Conservation (phyloP, 2,797 vertebrate species). For the Molossus molossus region DNA sequence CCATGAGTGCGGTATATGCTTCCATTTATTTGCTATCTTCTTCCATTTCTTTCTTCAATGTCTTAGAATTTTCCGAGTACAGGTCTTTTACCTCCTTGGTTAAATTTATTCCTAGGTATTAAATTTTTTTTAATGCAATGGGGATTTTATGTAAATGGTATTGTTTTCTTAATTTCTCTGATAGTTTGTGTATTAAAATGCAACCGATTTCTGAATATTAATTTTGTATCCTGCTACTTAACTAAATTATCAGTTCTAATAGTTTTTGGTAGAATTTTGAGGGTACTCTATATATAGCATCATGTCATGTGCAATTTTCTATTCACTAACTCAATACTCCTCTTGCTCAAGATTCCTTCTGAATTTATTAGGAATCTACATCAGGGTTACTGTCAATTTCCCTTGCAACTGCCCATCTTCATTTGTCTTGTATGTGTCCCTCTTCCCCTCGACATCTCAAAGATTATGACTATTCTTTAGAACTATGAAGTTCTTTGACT, state of each 20-base stretch:
- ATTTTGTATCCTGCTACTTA: not conserved
- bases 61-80: not conserved
- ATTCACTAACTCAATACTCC: not conserved
- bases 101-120: not conserved
- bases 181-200: not conserved
- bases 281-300: not conserved
- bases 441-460: not conserved
- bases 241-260: not conserved
- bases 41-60: not conserved
- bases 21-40: not conserved
- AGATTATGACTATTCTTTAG: conserved; percentile 43
- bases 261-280: not conserved
- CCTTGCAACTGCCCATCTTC: not conserved
- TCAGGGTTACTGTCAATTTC: not conserved
- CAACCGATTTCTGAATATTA: not conserved
- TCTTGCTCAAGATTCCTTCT: conserved; percentile 32
- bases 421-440: not conserved
- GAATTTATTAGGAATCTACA: not conserved
- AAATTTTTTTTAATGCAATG: not conserved
- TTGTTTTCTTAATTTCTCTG: not conserved
- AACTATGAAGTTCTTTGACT: conserved; percentile 47
- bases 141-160: not conserved
- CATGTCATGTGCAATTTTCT: not conserved
- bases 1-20: not conserved
- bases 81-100: not conserved